Percentiles rank a stretch among this genome's conserved stretches.
Conservation (phyloP, 2,113 vertebrate species). For the Acinonyx jubatus region DNA sequence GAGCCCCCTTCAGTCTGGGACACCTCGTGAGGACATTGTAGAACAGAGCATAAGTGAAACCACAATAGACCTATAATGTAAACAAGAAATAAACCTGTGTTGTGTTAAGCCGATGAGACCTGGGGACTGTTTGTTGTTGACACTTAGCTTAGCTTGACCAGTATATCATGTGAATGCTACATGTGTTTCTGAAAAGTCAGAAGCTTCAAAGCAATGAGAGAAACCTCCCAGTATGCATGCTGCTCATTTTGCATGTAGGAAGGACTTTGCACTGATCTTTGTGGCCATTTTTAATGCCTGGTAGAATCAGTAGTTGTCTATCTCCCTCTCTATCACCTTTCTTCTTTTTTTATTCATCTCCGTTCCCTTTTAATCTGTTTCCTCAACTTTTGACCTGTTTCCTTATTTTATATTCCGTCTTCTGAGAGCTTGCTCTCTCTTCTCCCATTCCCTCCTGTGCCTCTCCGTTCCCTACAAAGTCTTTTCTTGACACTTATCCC, state of each 20-base stretch:
- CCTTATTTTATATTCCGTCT: constrained; percentile 69
- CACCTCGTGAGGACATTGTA: neutral
- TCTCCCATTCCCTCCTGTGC: constrained; percentile 10
- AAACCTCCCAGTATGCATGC: neutral
- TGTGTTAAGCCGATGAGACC: neutral
- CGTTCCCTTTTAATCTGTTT: constrained; percentile 71
- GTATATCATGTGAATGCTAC: neutral
- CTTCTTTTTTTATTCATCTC: constrained; percentile 69
- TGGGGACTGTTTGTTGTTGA: neutral
- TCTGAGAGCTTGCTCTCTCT: constrained; percentile 52
- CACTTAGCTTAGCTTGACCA: neutral
- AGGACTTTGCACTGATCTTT: constrained; percentile 53
- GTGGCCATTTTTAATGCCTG: constrained; percentile 53
- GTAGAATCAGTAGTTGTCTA: constrained; percentile 47
- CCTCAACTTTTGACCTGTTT: constrained; percentile 73
- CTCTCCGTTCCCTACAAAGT: constrained; percentile 67
- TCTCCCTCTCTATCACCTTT: constrained; percentile 58
- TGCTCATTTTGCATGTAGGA: neutral
- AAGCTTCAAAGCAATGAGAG: neutral
- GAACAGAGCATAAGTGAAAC: neutral
- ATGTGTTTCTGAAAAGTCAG: constrained; percentile 21
- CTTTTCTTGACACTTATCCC: constrained; percentile 72
- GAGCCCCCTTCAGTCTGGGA: neutral
- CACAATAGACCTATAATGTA: neutral
- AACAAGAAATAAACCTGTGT: neutral